Evolutionary conservation across 2,113 vertebrate species (phyloP).

Genomic region (Anoura caudifer): DNA sequence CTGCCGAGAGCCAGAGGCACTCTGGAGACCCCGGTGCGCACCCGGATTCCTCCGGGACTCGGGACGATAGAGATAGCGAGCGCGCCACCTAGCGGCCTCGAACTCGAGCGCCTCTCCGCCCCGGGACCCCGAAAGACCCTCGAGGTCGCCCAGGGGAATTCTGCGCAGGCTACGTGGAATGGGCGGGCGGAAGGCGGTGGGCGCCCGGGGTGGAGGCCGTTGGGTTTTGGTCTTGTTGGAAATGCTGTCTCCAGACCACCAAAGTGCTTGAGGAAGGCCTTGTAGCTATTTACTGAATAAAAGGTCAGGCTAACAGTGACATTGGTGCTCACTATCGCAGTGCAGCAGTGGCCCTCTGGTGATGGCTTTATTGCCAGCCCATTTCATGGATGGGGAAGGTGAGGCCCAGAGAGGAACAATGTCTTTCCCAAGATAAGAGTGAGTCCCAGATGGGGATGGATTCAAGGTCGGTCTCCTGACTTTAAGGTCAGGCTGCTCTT

Average conservation of each 20-base stretch:
- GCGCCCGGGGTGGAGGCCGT: too few species aligned
- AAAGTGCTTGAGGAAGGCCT: not conserved
- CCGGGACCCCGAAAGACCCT: not conserved
- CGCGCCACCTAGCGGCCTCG: slow-evolving; percentile 44
- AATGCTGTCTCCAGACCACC: not conserved
- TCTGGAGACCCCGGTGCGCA: not conserved
- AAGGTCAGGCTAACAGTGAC: not conserved
- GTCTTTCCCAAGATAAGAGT: not conserved
- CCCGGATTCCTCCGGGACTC: not conserved
- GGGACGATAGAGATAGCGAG: not conserved
- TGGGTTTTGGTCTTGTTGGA: not conserved
- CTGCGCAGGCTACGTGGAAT: too few species aligned
- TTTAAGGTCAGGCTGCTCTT: not conserved
- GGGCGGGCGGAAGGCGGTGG: not conserved
- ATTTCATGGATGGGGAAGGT: not conserved
- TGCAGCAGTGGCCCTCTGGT: not conserved
- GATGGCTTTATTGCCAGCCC: not conserved
- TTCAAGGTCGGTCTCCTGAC: not conserved
- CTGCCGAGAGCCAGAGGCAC: not conserved
- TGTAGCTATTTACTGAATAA: not conserved
- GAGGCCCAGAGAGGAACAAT: not conserved
- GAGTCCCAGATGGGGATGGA: not conserved
- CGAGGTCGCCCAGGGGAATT: not conserved
- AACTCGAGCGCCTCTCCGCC: not conserved
- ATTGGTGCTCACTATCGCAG: too few species aligned